A percentile compares a stretch with the other conserved stretches of the same genome.
These are phyloP conservation scores for Venturia canescens DNA, from an alignment of 1,140 invertebrate genomes.

Conservation along the genomic window DNA sequence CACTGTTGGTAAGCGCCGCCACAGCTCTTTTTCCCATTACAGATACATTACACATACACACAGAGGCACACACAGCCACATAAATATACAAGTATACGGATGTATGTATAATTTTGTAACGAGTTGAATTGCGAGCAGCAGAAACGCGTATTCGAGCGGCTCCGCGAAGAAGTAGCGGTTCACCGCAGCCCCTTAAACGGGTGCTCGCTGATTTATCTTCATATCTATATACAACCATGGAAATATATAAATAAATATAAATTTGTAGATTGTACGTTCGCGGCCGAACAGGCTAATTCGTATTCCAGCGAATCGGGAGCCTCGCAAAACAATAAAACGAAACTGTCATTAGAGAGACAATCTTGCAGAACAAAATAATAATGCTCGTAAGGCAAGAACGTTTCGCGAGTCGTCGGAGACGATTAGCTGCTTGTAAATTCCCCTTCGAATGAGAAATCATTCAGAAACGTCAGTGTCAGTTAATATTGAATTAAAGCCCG, in stretches of 20 bases:
- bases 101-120: conserved; percentile 11
- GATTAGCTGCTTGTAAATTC: no score
- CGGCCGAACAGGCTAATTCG: background rate
- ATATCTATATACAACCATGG: background rate
- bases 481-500: no score
- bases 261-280: background rate
- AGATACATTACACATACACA: background rate
- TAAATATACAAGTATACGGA: no score
- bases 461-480: no score
- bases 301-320: background rate
- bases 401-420: no score
- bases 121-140: background rate
- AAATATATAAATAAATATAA: background rate
- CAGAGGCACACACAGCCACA: no score
- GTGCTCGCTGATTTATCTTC: background rate
- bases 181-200: conserved; percentile 4
- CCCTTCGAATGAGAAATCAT: no score
- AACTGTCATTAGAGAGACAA: background rate
- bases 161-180: conserved; percentile 7
- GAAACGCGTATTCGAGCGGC: conserved; percentile 12
- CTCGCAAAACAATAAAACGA: conserved; percentile 4
- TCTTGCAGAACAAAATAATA: no score
- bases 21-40: background rate
- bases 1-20: background rate
- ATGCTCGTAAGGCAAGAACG: no score